Evolutionary conservation across 2,888 invertebrate species (phyloP), one percentile per base, ranked within the genome.

Genomic region (Dasypogon diadema): DNA sequence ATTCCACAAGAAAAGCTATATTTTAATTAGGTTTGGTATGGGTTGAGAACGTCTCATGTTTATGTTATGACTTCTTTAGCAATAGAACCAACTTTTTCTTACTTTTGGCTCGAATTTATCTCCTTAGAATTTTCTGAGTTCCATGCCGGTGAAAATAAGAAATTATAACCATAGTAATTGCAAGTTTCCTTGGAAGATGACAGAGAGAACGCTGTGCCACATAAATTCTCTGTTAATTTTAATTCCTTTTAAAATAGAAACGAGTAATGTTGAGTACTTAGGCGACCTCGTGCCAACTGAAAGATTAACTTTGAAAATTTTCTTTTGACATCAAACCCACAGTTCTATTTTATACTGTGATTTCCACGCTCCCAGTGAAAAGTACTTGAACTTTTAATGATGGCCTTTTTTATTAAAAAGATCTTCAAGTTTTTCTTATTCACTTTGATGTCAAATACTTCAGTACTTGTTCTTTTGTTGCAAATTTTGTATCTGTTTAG

Each of bases 161-260:
- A 60, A 60, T 60, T 60, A 60, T 60, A 12, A 60, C 26, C 37
- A 21, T 26, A 37, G 42, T 60, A 60, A 60, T 60, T 60, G 37
- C n/a, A n/a, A n/a, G n/a, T n/a, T n/a, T n/a, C n/a, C n/a, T n/a
- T n/a, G 21, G 21, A 37, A n/a, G n/a, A 58, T 58, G 58, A 58
- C 58, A 58, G 58, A 58, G 58, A 14, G 26, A 26, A 16, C 58
- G 58, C 30, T 30, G 30, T 26, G 58, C 16, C 14, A 58, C 30
- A 26, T 58, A 58, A 58, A 26, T 58, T 58, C 26, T 30, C 58
- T 58, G 58, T 30, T 58, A 58, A 58, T 30, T 16, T 30, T 58
- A 58, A 58, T 30, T 16, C 24, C 58, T 10, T 14, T 30, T 24
- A 58, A 58, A 16, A 58, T 34, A 26, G 30, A 30, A 30, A n/a